These are phyloP conservation scores for Centropyge bicolor DNA, from an alignment of 2,797 vertebrate species.

Conservation along the genomic window DNA sequence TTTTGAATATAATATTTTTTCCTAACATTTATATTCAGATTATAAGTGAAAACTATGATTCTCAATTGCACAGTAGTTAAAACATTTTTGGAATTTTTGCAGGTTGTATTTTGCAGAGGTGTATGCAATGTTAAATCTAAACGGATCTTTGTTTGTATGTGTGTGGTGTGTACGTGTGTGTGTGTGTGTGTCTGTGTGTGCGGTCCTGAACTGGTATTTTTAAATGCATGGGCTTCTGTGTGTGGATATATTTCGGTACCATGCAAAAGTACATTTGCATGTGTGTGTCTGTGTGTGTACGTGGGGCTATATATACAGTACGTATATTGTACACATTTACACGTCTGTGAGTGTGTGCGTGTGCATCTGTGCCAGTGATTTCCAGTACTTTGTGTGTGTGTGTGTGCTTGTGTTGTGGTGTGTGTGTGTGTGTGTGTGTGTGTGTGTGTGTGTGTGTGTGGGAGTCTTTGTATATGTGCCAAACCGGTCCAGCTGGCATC, in stretches of 20 bases:
- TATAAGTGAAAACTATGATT: background rate
- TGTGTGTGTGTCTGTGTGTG: conserved; percentile 7
- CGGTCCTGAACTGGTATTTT: conserved; percentile 30
- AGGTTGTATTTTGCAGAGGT: conserved; percentile 23
- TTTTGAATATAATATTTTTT: background rate
- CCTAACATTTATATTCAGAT: background rate
- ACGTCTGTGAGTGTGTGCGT: conserved; percentile 14
- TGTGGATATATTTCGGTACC: conserved; percentile 24
- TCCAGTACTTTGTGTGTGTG: conserved; percentile 53
- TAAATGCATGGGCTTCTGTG: conserved; percentile 14
- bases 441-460: conserved; percentile 48
- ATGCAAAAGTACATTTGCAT: conserved; percentile 47
- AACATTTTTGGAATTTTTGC: conserved; percentile 13
- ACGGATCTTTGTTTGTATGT: background rate
- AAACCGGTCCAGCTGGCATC: conserved; percentile 81
- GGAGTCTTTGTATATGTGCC: conserved; percentile 78
- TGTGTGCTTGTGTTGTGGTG: conserved; percentile 44
- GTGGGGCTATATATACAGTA: conserved; percentile 16
- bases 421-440: conserved; percentile 48
- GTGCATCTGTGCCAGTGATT: conserved; percentile 52
- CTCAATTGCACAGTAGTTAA: background rate
- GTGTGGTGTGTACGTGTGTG: conserved; percentile 12
- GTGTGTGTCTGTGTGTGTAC: conserved; percentile 26
- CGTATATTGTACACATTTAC: conserved; percentile 41
- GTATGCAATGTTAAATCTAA: conserved; percentile 9